Evolutionary conservation across 2,888 invertebrate species (phyloP), one percentile per base, ranked within the genome.

Genomic region (Archaeoteleia sp.): DNA sequence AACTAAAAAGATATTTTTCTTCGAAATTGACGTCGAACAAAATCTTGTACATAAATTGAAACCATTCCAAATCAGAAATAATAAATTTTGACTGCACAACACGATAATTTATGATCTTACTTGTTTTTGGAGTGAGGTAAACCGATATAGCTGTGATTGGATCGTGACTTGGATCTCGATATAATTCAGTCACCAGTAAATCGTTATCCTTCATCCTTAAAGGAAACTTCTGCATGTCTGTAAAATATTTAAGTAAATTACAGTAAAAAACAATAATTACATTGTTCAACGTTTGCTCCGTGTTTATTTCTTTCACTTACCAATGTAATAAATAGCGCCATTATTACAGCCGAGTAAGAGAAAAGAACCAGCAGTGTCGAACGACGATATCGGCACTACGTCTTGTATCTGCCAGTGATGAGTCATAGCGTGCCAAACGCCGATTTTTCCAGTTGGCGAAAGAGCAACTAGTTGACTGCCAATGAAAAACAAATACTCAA

Each of bases 221-320:
- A 0, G 98, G 98, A 86, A 99, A 98, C 86, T 99, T 99, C 86
- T 98, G 98, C 98, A 99, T 99, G 86, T 98, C 98, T 95, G 87
- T 55, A 86, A 78, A 72, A 72, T 67, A 70, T n/a, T n/a, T n/a
- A 53, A 54, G 12, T 20, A 10, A 30, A 9, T 2, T 20, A 20
- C 2, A 20, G 20, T n/a, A n/a, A n/a, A n/a, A n/a, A n/a, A n/a
- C n/a, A n/a, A n/a, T n/a, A n/a, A n/a, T n/a, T n/a, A n/a, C n/a
- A n/a, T n/a, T n/a, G n/a, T n/a, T n/a, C n/a, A n/a, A n/a, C n/a
- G n/a, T n/a, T n/a, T n/a, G n/a, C n/a, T n/a, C n/a, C n/a, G n/a
- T n/a, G n/a, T n/a, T n/a, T n/a, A n/a, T n/a, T n/a, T n/a, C n/a
- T n/a, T n/a, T n/a, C n/a, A n/a, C n/a, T 86, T 86, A 96, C 96